Base-by-base conservation (phyloP, 2,113 vertebrate species). In the human (Homo sapiens) region DNA sequence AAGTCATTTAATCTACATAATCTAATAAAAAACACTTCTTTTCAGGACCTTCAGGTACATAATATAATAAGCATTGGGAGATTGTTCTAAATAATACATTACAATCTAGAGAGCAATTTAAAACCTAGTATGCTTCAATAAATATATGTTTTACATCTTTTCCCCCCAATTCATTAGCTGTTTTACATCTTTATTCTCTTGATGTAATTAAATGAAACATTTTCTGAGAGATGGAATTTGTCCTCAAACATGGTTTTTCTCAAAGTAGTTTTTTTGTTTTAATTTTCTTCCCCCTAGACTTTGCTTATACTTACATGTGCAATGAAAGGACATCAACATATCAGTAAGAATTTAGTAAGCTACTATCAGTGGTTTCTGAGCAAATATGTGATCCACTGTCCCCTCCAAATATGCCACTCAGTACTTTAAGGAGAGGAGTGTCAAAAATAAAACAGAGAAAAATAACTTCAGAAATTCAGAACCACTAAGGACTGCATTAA, bases 211-310 rank as follows among this genome's bases (percentile, higher is more conserved):
- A 92, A 95, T 55, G 43, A 85, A 94, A 81, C 72, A 76, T 88
- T 85, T 97, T 91, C 78, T 96, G 66, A 86, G 68, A 86, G 61
- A 78, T 50, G 27, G 32, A 52, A 80, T 96, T 93, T 90, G 27
- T 80, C 45, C 32, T 20, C 18, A 61, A 68, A 94, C 3, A 25
- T n/a, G 20, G 20, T 83, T 89, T 94, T 92, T 48, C 66, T 89
- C 48, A 80, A n/a, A 84, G 16, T 80, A 50, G 9, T 10, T 32
- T 87, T 78, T 82, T 72, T 57, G 7, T 93, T 73, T 95, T 93
- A 48, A 90, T 40, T 76, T 40, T 30, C 32, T 40, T 35, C 6
- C 27, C 17, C 8, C 18, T 40, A 50, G 59, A 92, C 23, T 86
- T 94, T 52, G 82, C 30, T 89, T 86, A n/a, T 68, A 55, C 30